Evolutionary conservation across 2,888 invertebrate species (phyloP).

Genomic region (Tiliacea citrago): DNA sequence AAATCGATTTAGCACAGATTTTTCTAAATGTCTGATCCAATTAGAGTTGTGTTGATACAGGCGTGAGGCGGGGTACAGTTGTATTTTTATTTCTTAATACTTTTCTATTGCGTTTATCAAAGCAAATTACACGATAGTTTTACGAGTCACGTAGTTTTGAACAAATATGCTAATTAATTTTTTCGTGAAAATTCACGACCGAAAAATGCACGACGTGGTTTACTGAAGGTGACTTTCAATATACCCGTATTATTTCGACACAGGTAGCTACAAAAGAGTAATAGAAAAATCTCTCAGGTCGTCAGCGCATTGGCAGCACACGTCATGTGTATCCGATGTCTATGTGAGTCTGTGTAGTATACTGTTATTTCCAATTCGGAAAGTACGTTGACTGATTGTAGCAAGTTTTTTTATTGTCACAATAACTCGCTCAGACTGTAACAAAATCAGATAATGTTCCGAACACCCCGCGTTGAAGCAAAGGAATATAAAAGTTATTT

Average conservation of each 20-base stretch:
- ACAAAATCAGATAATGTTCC: slow-evolving; percentile 46
- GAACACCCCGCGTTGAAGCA: slow-evolving; percentile 43
- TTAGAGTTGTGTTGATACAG: slow-evolving; percentile 54
- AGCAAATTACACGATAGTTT: slow-evolving; percentile 32
- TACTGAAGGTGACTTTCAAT: slow-evolving; percentile 49
- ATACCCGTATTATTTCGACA: slow-evolving; percentile 3
- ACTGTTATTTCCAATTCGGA: slow-evolving; percentile 34
- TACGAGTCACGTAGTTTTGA: slow-evolving; percentile 26
- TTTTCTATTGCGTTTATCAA: slow-evolving; percentile 51
- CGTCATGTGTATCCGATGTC: slow-evolving; percentile 19
- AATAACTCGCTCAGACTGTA: slow-evolving; percentile 20
- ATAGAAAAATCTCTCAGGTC: slow-evolving; percentile 19
- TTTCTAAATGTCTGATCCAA: slow-evolving; percentile 40
- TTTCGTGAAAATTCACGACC: slow-evolving; percentile 30
- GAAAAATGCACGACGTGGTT: slow-evolving; percentile 11
- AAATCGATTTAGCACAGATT: slow-evolving; percentile 43
- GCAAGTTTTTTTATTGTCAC: slow-evolving; percentile 34
- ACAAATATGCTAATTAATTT: slow-evolving; percentile 27
- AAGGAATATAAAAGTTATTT: slow-evolving; percentile 58
- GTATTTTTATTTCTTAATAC: slow-evolving; percentile 21
- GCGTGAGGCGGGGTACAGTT: slow-evolving; percentile 28
- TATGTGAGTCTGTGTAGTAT: slow-evolving; percentile 28
- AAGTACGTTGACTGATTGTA: slow-evolving; percentile 43
- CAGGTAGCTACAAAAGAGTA: slow-evolving; percentile 2
- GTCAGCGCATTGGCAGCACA: slow-evolving; percentile 36